A percentile compares a stretch with the other conserved stretches of the same genome.
phyloP scores from a whole-genome alignment of 2,797 vertebrate genomes.

The Alca torda region DNA sequence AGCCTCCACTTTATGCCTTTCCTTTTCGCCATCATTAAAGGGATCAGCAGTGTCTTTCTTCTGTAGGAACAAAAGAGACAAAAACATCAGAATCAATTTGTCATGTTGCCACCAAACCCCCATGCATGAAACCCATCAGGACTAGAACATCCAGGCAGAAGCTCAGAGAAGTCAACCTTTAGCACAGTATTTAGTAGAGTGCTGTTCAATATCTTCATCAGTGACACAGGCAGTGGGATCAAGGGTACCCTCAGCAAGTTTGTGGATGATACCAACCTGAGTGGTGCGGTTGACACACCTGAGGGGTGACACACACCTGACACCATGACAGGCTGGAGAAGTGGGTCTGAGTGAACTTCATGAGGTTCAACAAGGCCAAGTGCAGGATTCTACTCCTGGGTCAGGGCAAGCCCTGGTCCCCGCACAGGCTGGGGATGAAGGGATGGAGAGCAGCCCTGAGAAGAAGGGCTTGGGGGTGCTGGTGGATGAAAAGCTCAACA shows the following conservation, averaged over 20 bases:
- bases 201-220: not conserved
- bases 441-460: not conserved
- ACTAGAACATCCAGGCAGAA: not conserved
- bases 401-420: rapidly evolving
- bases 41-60: constrained; percentile 71
- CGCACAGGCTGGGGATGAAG: not conserved
- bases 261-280: not conserved
- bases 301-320: not conserved
- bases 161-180: not conserved
- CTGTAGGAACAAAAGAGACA: constrained; percentile 48
- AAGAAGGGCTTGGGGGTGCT: not conserved
- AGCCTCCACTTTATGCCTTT: constrained; percentile 79
- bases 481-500: rapidly evolving
- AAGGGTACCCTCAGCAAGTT: not conserved
- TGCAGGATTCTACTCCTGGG: not conserved
- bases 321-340: not conserved
- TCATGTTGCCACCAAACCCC: not conserved
- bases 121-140: not conserved
- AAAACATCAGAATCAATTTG: not conserved
- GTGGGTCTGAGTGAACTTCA: not conserved
- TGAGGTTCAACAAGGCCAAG: not conserved
- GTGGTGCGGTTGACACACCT: rapidly evolving
- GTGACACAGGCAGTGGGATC: rapidly evolving
- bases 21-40: constrained; percentile 79
- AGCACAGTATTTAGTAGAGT: not conserved